Conservation (phyloP, 23 tunicate genomes). For the Trididemnum clinides region DNA sequence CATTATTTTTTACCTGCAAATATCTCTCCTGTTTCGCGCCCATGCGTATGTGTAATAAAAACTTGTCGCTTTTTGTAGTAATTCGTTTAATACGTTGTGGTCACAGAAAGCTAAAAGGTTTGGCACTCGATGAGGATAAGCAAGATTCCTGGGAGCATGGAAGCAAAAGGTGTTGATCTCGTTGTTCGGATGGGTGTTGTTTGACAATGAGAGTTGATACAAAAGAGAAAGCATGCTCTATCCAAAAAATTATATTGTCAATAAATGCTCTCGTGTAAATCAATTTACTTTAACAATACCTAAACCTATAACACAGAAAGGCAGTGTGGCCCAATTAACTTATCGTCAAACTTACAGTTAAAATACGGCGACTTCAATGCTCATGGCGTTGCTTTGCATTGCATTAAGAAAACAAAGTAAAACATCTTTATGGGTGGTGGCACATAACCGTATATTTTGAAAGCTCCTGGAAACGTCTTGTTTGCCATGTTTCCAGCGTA, state of each 20-base stretch:
- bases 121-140: conserved; percentile 16
- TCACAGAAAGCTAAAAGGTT: neutral
- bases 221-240: conserved; percentile 12
- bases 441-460: too few relatives aligned
- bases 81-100: neutral
- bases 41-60: conserved; percentile 13
- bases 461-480: too few relatives aligned
- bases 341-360: too few relatives aligned
- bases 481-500: too few relatives aligned
- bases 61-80: neutral
- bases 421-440: too few relatives aligned
- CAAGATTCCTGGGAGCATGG: neutral
- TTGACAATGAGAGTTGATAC: neutral
- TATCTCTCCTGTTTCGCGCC: conserved; percentile 14
- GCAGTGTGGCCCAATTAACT: too few relatives aligned
- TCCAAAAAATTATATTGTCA: neutral
- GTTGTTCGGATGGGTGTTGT: neutral
- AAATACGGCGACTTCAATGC: too few relatives aligned
- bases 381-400: too few relatives aligned
- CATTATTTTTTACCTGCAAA: conserved; percentile 16
- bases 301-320: too few relatives aligned
- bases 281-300: too few relatives aligned
- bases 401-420: too few relatives aligned
- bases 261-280: too few relatives aligned
- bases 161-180: conserved; percentile 33